phyloP scores from a whole-genome alignment of 1,140 invertebrate genomes.

The Drosophila tsacasi region DNA sequence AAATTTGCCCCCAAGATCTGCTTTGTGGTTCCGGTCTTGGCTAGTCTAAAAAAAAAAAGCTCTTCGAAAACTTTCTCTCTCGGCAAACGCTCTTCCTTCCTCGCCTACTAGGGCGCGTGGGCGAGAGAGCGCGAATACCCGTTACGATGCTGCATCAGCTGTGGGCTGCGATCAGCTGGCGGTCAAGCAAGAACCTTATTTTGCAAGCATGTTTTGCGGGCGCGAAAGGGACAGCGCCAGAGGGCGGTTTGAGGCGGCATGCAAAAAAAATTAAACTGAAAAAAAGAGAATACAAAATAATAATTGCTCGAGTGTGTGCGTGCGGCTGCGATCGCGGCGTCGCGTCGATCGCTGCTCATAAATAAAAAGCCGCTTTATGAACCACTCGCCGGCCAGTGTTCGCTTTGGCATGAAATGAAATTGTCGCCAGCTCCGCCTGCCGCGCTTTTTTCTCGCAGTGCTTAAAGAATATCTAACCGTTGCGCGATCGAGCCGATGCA shows the following conservation, averaged over 20 bases:
- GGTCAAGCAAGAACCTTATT: constrained; percentile 31
- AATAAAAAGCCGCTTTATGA: constrained; percentile 62
- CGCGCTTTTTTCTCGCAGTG: constrained; percentile 14
- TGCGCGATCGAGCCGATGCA: constrained; percentile 40
- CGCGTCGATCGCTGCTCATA: constrained; percentile 40
- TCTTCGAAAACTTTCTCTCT: constrained; percentile 5
- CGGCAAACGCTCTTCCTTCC: background rate
- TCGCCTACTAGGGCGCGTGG: background rate
- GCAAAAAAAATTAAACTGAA: constrained; percentile 4
- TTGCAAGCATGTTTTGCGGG: background rate
- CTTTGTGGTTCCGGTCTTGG: constrained; percentile 14
- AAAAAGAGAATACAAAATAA: constrained; percentile 12
- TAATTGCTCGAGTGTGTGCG: constrained; percentile 30
- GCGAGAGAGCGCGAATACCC: background rate
- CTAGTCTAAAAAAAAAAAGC: constrained; percentile 15
- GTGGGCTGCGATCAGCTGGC: constrained; percentile 29
- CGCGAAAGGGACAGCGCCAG: background rate
- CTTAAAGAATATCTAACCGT: constrained; percentile 5
- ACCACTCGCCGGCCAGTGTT: constrained; percentile 50
- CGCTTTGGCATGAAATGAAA: constrained; percentile 57
- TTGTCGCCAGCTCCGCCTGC: constrained; percentile 38
- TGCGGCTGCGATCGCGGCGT: constrained; percentile 36
- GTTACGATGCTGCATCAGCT: constrained; percentile 12
- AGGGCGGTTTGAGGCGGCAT: background rate
- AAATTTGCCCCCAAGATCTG: background rate